A percentile compares a stretch with the other conserved stretches of the same genome.
Conservation (phyloP, 2,797 vertebrate species). For the Danio kyathit region DNA sequence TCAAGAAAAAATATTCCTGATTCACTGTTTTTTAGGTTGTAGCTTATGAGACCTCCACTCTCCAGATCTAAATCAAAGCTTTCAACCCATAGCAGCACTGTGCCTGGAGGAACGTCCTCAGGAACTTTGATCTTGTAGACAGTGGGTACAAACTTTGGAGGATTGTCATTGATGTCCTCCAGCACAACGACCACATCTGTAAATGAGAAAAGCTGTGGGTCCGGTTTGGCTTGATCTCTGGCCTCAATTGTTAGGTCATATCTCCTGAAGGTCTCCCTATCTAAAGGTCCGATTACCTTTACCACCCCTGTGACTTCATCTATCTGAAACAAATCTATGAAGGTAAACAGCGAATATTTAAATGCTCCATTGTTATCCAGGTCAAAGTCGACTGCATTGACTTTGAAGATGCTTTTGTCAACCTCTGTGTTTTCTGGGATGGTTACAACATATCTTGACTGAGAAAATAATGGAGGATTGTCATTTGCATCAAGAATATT, state of each 20-base stretch:
- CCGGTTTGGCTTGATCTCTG: slow-evolving; percentile 84
- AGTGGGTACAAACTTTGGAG: slow-evolving; percentile 87
- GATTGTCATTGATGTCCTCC: slow-evolving; percentile 92
- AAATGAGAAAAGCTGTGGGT: slow-evolving; percentile 84
- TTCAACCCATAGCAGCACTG: slow-evolving; percentile 89
- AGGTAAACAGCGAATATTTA: slow-evolving; percentile 85
- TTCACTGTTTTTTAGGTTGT: slow-evolving; percentile 84
- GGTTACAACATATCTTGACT: slow-evolving; percentile 83
- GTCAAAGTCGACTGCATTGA: slow-evolving; percentile 85
- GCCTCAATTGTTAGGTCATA: slow-evolving; percentile 89
- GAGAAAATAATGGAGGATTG: slow-evolving; percentile 88
- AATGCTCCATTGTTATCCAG: slow-evolving; percentile 82
- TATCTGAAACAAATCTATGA: slow-evolving; percentile 86
- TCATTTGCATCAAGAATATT: slow-evolving; percentile 92
- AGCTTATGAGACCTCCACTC: slow-evolving; percentile 86
- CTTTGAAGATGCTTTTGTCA: slow-evolving; percentile 83
- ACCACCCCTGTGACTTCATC: slow-evolving; percentile 88
- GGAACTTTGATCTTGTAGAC: slow-evolving; percentile 87
- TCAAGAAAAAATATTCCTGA: slow-evolving; percentile 87
- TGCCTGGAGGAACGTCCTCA: slow-evolving; percentile 89
- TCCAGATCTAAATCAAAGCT: slow-evolving; percentile 88
- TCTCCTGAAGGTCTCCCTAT: slow-evolving; percentile 85
- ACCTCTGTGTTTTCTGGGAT: slow-evolving; percentile 85
- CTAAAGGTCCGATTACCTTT: slow-evolving; percentile 81
- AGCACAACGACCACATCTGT: slow-evolving; percentile 85